Percentiles rank a stretch among this genome's conserved stretches.
These are phyloP conservation scores for Odontomyia ornata DNA, from an alignment of 2,888 invertebrate genomes.

Conservation along the genomic window DNA sequence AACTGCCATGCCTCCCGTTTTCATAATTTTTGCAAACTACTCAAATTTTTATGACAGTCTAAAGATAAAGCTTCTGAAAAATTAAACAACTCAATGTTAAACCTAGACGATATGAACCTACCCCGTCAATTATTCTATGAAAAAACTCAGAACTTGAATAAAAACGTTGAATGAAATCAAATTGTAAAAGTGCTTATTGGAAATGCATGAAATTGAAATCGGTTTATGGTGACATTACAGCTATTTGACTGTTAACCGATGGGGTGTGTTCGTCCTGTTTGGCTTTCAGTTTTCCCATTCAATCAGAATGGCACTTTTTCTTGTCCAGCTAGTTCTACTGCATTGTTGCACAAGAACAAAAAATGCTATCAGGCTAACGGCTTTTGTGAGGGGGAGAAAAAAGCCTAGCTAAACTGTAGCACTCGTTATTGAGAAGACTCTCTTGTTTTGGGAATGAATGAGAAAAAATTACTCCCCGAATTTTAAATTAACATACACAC, in stretches of 20 bases:
- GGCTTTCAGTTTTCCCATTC: conserved; percentile 2
- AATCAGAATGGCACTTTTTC: conserved; percentile 15
- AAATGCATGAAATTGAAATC: conserved; percentile 50
- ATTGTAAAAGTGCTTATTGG: conserved; percentile 46
- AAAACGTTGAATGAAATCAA: conserved; percentile 29
- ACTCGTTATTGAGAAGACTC: not conserved
- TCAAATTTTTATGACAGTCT: conserved; percentile 44
- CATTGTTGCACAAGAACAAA: not conserved
- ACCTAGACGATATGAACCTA: not conserved
- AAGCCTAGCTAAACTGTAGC: too few species aligned
- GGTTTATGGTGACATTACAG: conserved; percentile 46
- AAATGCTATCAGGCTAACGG: not conserved
- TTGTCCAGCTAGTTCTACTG: conserved; percentile 14
- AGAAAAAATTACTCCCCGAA: conserved; percentile 40
- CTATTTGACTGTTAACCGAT: not conserved
- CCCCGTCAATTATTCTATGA: not conserved
- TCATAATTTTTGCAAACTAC: conserved; percentile 49
- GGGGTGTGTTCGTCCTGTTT: conserved; percentile 14
- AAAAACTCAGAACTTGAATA: not conserved
- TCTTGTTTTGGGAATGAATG: conserved; percentile 33
- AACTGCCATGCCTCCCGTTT: not conserved
- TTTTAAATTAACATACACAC: conserved; percentile 45
- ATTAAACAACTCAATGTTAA: not conserved
- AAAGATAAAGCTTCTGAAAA: conserved; percentile 26
- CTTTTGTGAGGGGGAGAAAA: too few species aligned